Evolutionary conservation across 2,888 invertebrate genomes (phyloP), one percentile per base, ranked within the genome.

Genomic region (Aproaerema taeniolella): DNA sequence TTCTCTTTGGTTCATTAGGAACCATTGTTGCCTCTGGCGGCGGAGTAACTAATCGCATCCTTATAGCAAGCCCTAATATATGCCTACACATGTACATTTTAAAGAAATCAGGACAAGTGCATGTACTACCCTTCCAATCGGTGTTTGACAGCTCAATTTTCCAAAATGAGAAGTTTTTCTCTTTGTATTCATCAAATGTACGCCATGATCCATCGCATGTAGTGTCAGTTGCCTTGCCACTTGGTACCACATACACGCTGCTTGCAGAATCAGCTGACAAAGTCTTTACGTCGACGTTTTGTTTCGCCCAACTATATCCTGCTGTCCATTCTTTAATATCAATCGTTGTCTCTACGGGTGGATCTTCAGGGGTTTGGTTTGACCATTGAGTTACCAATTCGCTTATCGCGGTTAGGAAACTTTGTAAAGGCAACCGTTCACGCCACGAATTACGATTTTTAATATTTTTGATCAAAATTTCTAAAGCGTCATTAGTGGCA

Each of bases 311-410:
- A 37, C 41, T 31, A 26, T 49, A 47, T 2, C 35, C 42, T 34
- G 39, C 42, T 30, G 45, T 49, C 48, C 47, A 51, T 13, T 47
- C 16, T 42, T 38, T 41, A 26, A 40, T 36, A 12, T 32, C 37
- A 15, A 48, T 41, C n/a, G 40, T 41, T 39, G 39, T 31, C 32
- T 43, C 39, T 31, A 39, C 32, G 31, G 36, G 36, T 26, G 39
- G 16, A 36, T 29, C 12, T 29, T 29, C 29, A 29, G 10, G 10
- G 29, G 12, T 29, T 15, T 15, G 9, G 15, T 30, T 17, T 7
- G 50, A 53, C 52, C 50, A 50, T 13, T 36, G 25, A 15, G 37
- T 49, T 20, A 53, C 47, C 28, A 53, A 37, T 24, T 53, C 50
- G 31, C 35, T 30, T 16, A 49, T 46, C 25, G 50, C 41, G n/a